Evolutionary conservation across 2,113 vertebrate species (phyloP).

Genomic region (Paramormyrops kingsleyae): DNA sequence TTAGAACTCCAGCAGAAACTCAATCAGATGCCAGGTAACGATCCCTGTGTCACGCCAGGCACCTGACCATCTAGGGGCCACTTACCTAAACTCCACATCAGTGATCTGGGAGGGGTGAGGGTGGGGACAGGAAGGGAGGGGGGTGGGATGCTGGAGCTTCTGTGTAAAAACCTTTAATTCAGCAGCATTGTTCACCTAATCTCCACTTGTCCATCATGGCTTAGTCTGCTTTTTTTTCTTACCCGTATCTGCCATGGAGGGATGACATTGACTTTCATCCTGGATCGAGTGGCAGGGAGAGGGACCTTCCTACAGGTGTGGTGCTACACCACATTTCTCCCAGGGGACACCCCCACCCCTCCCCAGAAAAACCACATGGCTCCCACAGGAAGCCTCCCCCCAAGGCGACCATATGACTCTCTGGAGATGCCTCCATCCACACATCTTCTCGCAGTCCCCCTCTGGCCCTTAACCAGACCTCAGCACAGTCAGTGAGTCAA

Average conservation of each 20-base stretch:
- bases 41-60: not conserved
- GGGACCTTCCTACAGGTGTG: constrained; percentile 38
- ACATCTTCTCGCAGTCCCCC: not conserved
- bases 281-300: constrained; percentile 45
- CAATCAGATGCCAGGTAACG: not conserved
- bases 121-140: constrained; percentile 10
- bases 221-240: constrained; percentile 30
- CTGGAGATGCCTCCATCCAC: not conserved
- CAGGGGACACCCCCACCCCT: constrained; percentile 15
- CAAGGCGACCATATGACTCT: not conserved
- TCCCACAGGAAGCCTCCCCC: not conserved
- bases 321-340: constrained; percentile 34
- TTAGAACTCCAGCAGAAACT: not conserved
- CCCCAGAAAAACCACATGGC: not conserved
- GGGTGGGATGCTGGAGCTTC: not conserved
- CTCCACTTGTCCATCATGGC: constrained; percentile 28
- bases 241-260: constrained; percentile 28
- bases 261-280: constrained; percentile 53
- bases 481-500: constrained; percentile 17
- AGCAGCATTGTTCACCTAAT: constrained; percentile 35
- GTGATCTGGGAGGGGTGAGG: not conserved
- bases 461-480: not conserved
- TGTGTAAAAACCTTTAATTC: constrained; percentile 31
- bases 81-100: not conserved
- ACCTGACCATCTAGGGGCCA: not conserved